Conservation (phyloP, 2,888 invertebrate species). For the Prenolepis imparis region DNA sequence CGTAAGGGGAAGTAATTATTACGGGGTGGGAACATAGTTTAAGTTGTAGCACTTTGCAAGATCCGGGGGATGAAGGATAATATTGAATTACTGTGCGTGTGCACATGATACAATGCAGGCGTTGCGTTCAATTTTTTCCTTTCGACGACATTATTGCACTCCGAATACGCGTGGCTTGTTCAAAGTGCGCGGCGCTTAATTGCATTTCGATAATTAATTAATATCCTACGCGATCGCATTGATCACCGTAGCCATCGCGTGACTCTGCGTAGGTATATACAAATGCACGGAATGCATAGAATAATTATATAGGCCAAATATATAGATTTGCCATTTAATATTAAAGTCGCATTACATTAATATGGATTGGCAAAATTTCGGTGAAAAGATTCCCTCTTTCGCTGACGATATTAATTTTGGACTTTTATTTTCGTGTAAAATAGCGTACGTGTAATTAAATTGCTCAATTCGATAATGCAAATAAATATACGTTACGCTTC, state of each 20-base stretch:
- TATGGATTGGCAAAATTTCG: not conserved
- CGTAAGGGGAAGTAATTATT: slow-evolving; percentile 69
- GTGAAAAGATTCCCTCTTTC: not conserved
- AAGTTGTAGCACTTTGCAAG: slow-evolving; percentile 62
- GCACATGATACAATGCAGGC: not conserved
- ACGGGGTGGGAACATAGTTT: slow-evolving; percentile 34
- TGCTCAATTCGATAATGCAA: not conserved
- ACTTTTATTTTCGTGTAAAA: not conserved
- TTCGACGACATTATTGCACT: not conserved
- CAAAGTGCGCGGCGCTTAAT: not conserved
- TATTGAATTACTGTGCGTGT: slow-evolving; percentile 60
- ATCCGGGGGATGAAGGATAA: slow-evolving; percentile 57
- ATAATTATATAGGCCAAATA: not conserved
- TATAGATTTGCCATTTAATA: slow-evolving; percentile 9
- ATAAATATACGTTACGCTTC: not conserved
- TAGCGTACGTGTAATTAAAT: not conserved
- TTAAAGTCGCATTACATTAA: not conserved
- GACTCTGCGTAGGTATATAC: not conserved
- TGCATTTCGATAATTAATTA: slow-evolving; percentile 23
- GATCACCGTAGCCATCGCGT: not conserved
- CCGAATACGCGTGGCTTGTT: not conserved
- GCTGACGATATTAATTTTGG: slow-evolving; percentile 5
- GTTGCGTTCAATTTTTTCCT: not conserved
- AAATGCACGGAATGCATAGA: not conserved
- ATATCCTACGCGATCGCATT: not conserved